phyloP scores from a whole-genome alignment of 1,140 invertebrate species.

The Radopholus similis region DNA sequence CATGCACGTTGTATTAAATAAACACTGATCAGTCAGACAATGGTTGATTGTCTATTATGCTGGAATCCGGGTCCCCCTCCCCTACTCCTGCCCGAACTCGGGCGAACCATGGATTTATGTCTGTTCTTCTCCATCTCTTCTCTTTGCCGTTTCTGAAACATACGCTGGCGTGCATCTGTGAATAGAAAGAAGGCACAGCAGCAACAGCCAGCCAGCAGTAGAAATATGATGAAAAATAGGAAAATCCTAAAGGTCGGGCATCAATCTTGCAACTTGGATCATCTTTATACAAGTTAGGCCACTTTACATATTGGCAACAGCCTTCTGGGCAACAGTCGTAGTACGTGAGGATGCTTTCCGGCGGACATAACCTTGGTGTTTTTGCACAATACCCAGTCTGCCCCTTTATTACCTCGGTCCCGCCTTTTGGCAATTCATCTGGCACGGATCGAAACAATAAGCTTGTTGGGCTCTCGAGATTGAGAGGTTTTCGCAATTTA shows the following conservation, averaged over 20 bases:
- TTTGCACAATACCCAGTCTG: background rate
- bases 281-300: slow-evolving; percentile 45
- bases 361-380: slow-evolving; percentile 29
- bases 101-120: background rate
- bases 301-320: slow-evolving; percentile 39
- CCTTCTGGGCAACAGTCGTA: slow-evolving; percentile 38
- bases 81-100: background rate
- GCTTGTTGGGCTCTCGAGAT: slow-evolving; percentile 23
- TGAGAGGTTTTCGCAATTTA: slow-evolving; percentile 5
- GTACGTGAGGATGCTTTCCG: slow-evolving; percentile 34
- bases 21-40: background rate
- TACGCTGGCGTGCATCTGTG: slow-evolving; percentile 22
- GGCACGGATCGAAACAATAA: slow-evolving; percentile 31
- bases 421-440: slow-evolving; percentile 15
- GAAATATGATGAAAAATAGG: slow-evolving; percentile 30
- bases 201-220: slow-evolving; percentile 25
- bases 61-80: slow-evolving; percentile 6
- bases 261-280: slow-evolving; percentile 12
- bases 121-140: slow-evolving; percentile 3
- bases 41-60: slow-evolving; percentile 21
- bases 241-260: slow-evolving; percentile 20
- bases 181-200: slow-evolving; percentile 39
- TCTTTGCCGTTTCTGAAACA: slow-evolving; percentile 15
- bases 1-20: no score
- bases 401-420: slow-evolving; percentile 22